These are phyloP conservation scores for Syritta pipiens DNA, from an alignment of 2,888 invertebrate genomes.

Conservation along the genomic window DNA sequence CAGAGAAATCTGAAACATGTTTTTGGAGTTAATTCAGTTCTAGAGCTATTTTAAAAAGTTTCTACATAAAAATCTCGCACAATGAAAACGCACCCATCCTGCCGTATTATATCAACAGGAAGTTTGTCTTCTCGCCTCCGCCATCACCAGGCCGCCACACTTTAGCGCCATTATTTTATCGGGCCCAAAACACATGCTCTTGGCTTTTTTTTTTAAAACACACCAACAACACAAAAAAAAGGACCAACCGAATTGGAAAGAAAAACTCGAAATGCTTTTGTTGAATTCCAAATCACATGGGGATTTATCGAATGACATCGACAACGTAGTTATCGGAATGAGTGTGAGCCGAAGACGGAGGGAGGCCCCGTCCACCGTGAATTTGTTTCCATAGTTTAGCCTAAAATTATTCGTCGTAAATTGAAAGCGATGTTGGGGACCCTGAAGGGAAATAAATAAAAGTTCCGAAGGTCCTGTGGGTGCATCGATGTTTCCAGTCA, in stretches of 20 bases:
- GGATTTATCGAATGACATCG: slow-evolving; percentile 69
- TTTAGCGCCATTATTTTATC: slow-evolving; percentile 67
- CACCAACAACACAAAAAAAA: slow-evolving; percentile 3
- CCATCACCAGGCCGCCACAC: slow-evolving; percentile 59
- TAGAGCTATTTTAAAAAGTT: too few relatives aligned
- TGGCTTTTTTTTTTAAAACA: slow-evolving; percentile 18
- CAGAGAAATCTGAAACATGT: too few relatives aligned
- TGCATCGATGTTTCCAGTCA: slow-evolving; percentile 31
- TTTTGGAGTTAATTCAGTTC: too few relatives aligned
- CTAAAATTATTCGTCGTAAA: slow-evolving; percentile 66
- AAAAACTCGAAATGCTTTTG: slow-evolving; percentile 31
- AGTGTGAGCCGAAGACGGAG: slow-evolving; percentile 46
- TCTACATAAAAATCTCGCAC: too few relatives aligned
- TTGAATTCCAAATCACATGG: slow-evolving; percentile 58
- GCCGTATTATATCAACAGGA: slow-evolving; percentile 64
- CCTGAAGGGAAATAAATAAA: not conserved
- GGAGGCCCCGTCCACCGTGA: slow-evolving; percentile 9
- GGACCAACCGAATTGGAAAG: slow-evolving; percentile 1
- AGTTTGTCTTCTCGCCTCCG: slow-evolving; percentile 66
- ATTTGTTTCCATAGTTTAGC: slow-evolving; percentile 66
- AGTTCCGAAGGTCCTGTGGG: not conserved
- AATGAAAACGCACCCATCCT: slow-evolving; percentile 21
- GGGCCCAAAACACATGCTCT: slow-evolving; percentile 63
- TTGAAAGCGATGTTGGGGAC: slow-evolving; percentile 41
- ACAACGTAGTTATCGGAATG: slow-evolving; percentile 62